These are phyloP conservation scores for Eupithecia subfuscata DNA, from an alignment of 2,888 invertebrate species.

Conservation along the genomic window DNA sequence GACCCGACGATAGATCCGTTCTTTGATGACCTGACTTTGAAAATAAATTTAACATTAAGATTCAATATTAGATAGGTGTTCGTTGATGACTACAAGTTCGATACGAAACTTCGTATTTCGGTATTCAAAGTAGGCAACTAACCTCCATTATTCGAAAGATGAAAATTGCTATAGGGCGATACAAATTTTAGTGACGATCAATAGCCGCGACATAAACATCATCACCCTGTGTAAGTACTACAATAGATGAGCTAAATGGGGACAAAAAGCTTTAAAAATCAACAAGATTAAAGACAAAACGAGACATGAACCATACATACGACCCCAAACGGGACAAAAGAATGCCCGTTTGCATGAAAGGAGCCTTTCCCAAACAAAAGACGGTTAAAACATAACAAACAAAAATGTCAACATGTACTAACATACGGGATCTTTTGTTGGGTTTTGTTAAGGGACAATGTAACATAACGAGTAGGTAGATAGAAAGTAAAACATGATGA, in stretches of 20 bases:
- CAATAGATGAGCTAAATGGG: not conserved
- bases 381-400: constrained; percentile 67
- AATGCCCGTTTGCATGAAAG: constrained; percentile 59
- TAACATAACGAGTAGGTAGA: constrained; percentile 32
- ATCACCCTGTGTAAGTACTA: not conserved
- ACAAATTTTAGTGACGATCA: not conserved
- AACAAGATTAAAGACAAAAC: constrained; percentile 24
- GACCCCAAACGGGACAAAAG: constrained; percentile 51
- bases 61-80: not conserved
- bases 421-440: constrained; percentile 51
- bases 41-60: not conserved
- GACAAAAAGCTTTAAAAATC: constrained; percentile 10
- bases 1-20: not conserved
- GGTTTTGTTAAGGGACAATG: constrained; percentile 44
- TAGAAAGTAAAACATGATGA: constrained; percentile 18
- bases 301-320: constrained; percentile 20
- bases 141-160: not conserved
- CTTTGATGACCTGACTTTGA: not conserved
- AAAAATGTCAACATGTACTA: constrained; percentile 73
- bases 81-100: not conserved
- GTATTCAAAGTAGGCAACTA: not conserved
- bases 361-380: constrained; percentile 69
- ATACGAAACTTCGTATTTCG: not conserved
- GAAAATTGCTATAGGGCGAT: not conserved
- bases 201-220: not conserved